Evolutionary conservation across 23 tunicate genomes (phyloP).

Genomic region (Phallusia fumigata): DNA sequence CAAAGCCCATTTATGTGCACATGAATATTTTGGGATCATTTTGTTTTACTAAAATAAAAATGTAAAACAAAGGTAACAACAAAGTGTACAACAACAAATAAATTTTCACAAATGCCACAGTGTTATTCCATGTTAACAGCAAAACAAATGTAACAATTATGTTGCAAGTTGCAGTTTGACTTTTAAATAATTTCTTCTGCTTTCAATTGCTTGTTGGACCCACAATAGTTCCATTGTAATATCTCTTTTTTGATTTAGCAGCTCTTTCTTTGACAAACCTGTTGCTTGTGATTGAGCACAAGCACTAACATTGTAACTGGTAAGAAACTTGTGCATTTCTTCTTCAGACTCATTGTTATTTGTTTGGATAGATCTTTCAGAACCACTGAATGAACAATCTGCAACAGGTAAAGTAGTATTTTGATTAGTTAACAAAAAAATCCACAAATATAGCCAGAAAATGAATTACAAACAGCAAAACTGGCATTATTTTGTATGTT

Average conservation of each 20-base stretch:
- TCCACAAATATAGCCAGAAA: too few species aligned
- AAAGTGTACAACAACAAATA: too few species aligned
- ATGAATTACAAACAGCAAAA: too few species aligned
- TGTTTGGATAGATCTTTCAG: neutral
- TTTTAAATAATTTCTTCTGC: constrained; percentile 42
- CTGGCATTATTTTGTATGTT: too few species aligned
- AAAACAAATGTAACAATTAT: neutral
- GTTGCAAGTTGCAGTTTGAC: constrained; percentile 18
- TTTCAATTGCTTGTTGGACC: constrained; percentile 56
- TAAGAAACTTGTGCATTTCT: neutral
- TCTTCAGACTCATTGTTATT: neutral
- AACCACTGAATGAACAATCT: neutral
- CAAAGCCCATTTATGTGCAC: too few species aligned
- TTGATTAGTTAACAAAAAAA: too few species aligned
- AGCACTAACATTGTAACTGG: neutral
- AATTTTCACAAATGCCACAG: too few species aligned
- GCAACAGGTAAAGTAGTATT: neutral
- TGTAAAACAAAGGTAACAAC: too few species aligned
- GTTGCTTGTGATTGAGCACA: neutral
- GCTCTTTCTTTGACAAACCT: neutral
- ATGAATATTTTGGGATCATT: too few species aligned
- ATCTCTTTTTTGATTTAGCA: constrained; percentile 5
- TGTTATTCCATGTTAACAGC: too few species aligned
- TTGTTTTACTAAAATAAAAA: too few species aligned
- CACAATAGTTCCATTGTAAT: constrained; percentile 42